Base-by-base conservation (phyloP, 2,888 invertebrate species). In the Ptycholaimellus sp. region DNA sequence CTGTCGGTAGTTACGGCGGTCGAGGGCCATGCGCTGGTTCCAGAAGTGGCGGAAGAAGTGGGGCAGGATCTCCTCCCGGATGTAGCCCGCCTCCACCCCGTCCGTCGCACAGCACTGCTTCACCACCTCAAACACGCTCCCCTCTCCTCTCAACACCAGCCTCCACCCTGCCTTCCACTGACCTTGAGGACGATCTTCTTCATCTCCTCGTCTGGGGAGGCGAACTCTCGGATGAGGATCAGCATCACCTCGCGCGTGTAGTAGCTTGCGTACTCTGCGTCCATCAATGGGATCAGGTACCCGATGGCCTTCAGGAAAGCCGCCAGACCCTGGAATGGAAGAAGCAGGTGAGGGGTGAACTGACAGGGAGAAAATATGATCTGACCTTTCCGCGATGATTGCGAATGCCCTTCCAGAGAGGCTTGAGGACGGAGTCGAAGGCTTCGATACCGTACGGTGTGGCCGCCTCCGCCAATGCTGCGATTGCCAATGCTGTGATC, bases 181-280 rank as follows among this genome's bases (percentile, higher is more conserved):
- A 74, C 80, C 70, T 99, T 99, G 45, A 99, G 68, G 1, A 99
- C 96, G 65, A 99, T 99, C 60, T 99, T 99, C 63, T 99, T 99
- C 96, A 99, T 99, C 69, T 99, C 96, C 62, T 99, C 96, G 61
- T 99, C 96, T 1, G 96, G 96, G 39, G 93, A 93, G 64, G 90
- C 90, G 62, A 99, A 99, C 68, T 99, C 96, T 62, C 96, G 72
- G 52, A 96, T 93, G 20, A 99, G 68, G 61, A 96, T 96, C 62
- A 85, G 66, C 87, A 87, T 87, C 59, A 90, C 96, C 74, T 99
- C 96, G 49, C 90, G 71, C 1, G 96, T 99, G 58, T 99, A 96
- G 61, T 96, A 96, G 62, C 90, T 93, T 1, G 96, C 96, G 56
- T 96, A 99, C 63, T 99, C 96, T 20, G 53, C 49, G 40, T 99